A percentile compares a stretch with the other conserved stretches of the same genome.
phyloP scores from a whole-genome alignment of 2,888 invertebrate species.

The Marasmarcha lunaedactyla region DNA sequence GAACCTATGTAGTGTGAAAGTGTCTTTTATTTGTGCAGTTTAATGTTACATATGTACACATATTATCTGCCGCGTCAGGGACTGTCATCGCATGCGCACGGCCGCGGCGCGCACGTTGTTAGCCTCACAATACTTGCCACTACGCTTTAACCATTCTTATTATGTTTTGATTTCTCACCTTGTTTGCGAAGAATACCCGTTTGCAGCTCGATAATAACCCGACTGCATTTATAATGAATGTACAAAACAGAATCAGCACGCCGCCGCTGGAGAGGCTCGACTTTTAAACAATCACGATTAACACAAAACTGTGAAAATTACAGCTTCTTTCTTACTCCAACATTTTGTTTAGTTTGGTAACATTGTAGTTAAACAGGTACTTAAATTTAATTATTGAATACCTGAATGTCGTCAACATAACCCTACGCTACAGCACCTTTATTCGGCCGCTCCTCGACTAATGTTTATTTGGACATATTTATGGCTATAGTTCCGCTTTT shows the following conservation, averaged over 20 bases:
- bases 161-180: conserved; percentile 21
- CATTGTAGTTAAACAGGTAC: neutral
- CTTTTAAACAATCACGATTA: too few relatives aligned
- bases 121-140: conserved; percentile 41
- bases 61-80: conserved; percentile 56
- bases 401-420: conserved; percentile 26
- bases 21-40: conserved; percentile 68
- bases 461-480: conserved; percentile 72
- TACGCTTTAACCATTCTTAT: conserved; percentile 34
- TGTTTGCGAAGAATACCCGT: conserved; percentile 9
- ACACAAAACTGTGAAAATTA: too few relatives aligned
- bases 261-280: neutral
- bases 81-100: conserved; percentile 37
- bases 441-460: conserved; percentile 52
- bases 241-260: neutral
- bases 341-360: neutral
- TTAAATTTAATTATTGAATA: conserved; percentile 4
- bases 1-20: conserved; percentile 71
- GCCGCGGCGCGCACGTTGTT: conserved; percentile 30
- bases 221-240: too few relatives aligned
- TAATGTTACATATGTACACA: conserved; percentile 72
- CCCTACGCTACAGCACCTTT: conserved; percentile 33
- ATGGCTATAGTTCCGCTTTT: conserved; percentile 72
- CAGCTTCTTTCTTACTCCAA: too few relatives aligned
- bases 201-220: conserved; percentile 3